Conservation (phyloP, 1,140 invertebrate genomes). For the Microplitis demolitor region DNA sequence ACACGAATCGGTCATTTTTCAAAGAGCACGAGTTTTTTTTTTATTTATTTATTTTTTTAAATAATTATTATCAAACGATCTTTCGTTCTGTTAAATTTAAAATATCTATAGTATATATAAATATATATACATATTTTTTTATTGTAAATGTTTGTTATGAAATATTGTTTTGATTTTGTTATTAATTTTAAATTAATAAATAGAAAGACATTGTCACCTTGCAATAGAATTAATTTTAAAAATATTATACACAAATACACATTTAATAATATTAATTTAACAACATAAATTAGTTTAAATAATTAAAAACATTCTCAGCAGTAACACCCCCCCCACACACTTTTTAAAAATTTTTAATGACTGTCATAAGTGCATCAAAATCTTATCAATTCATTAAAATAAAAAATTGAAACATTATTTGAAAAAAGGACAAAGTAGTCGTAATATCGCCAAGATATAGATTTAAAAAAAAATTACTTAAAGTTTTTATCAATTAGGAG, state of each 20-base stretch:
- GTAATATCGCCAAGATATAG: too few relatives aligned
- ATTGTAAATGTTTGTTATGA: neutral
- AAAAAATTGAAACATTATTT: too few relatives aligned
- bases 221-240: neutral
- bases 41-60: slow-evolving; percentile 8
- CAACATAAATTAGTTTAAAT: neutral
- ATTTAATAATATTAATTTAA: neutral
- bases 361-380: too few relatives aligned
- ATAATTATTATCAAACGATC: slow-evolving; percentile 16
- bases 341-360: too few relatives aligned
- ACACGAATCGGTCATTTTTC: slow-evolving; percentile 56
- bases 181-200: neutral
- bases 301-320: neutral
- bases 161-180: neutral
- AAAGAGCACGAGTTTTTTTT: slow-evolving; percentile 57
- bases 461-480: too few relatives aligned
- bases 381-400: too few relatives aligned
- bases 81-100: slow-evolving; percentile 8
- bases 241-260: neutral
- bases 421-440: too few relatives aligned
- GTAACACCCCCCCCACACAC: too few relatives aligned
- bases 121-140: neutral
- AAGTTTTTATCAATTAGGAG: too few relatives aligned
- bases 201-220: neutral
- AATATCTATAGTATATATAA: too few relatives aligned